phyloP scores from a whole-genome alignment of 2,113 vertebrate genomes.

The Megaceryle torquata region DNA sequence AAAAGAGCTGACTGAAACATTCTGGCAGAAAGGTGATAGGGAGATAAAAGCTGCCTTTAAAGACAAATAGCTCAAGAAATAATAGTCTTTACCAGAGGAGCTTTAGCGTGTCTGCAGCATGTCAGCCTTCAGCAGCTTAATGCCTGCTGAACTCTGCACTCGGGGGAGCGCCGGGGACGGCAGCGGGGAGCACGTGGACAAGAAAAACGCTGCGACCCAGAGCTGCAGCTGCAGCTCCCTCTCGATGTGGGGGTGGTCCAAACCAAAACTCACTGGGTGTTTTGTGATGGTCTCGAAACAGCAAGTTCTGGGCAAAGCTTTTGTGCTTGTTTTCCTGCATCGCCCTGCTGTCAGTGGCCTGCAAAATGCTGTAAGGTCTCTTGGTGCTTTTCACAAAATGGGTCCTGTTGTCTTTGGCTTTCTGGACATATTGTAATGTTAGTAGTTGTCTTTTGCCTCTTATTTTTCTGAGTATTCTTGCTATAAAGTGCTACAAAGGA shows the following conservation, averaged over 20 bases:
- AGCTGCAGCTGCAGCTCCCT: not conserved
- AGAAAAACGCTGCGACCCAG: fast-evolving
- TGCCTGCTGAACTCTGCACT: not conserved
- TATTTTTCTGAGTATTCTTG: not conserved
- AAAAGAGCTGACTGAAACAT: constrained; percentile 19
- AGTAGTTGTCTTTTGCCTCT: not conserved
- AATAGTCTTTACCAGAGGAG: not conserved
- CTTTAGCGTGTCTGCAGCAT: not conserved
- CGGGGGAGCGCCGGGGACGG: fast-evolving
- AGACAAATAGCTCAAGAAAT: constrained; percentile 25
- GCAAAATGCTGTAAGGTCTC: not conserved
- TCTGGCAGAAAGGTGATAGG: constrained; percentile 44
- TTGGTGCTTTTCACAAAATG: not conserved
- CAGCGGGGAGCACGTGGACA: not conserved
- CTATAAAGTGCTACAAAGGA: not conserved
- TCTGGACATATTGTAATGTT: not conserved
- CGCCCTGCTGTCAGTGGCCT: not conserved
- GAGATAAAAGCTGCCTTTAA: constrained; percentile 35
- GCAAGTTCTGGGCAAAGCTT: not conserved
- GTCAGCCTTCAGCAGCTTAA: not conserved
- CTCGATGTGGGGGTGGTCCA: fast-evolving
- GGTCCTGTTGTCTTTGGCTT: not conserved
- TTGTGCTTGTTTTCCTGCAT: not conserved
- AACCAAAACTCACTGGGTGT: fast-evolving
- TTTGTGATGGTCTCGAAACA: fast-evolving